Evolutionary conservation across 2,113 vertebrate species (phyloP), one percentile per base, ranked within the genome.

Genomic region (Podilymbus podiceps): DNA sequence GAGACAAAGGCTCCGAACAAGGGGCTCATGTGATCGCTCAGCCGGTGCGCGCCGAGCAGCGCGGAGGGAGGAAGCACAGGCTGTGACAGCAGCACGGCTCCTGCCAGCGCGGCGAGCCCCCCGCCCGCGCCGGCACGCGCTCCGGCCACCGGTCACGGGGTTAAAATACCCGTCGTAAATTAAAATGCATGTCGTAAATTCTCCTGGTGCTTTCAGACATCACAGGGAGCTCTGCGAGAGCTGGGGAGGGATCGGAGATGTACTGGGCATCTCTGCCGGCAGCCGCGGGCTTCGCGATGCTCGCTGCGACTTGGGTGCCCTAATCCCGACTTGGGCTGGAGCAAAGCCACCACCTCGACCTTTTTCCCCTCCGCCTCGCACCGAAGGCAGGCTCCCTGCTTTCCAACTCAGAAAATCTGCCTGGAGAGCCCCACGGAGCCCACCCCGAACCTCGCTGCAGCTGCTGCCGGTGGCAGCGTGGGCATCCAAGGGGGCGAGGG

Each of bases 1-100:
- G 80, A 93, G 86, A 97, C 96, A 97, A 97, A 97, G 97, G 95
- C 92, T 89, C 5, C 0, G 81, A 89, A 89, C 94, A 81, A 93
- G 89, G 89, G 90, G 86, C 95, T 96, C 90, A 87, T 95, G 93
- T 92, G 97, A 95, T 91, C 59, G 38, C 73, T 33, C 72, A 75
- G 91, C 85, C 35, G 33, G 80, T 5, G 90, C 82, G 71, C 47
- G 42, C 53, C 7, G 16, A 30, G 58, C 25, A 42, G 35, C 28
- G 21, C 19, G 7, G 63, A 22, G 90, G 83, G 90, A 72, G 85
- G 80, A 35, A 38, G 46, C 40, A 8, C 56, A 8, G 79, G 66
- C 66, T n/a, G 79, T 76, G 93, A 90, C 93, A 88, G 78, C 28
- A 14, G 69, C 86, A 28, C 7, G 0, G 81, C 80, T 46, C 35